A percentile compares a stretch with the other conserved stretches of the same genome.
These are phyloP conservation scores for Rhynchonycteris naso DNA, from an alignment of 2,797 vertebrate genomes.

Conservation along the genomic window DNA sequence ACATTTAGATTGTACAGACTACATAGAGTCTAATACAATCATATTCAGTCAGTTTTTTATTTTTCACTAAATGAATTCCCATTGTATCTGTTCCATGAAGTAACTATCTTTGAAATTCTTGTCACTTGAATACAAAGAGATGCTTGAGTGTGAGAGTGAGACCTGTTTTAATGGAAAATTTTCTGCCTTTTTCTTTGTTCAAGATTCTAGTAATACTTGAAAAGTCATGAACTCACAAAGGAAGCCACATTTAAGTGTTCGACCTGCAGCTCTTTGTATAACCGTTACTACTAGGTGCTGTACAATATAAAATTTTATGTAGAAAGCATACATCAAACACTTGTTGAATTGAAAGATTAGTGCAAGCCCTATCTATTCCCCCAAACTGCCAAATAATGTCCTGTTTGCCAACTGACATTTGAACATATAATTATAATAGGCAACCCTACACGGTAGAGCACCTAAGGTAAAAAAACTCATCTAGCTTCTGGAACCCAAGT, in stretches of 20 bases:
- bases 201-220: background rate
- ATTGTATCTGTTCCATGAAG: background rate
- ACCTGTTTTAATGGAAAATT: background rate
- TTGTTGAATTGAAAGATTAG: conserved; percentile 46
- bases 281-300: background rate
- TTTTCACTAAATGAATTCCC: background rate
- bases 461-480: conserved; percentile 59
- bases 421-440: conserved; percentile 76
- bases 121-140: conserved; percentile 15
- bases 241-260: background rate
- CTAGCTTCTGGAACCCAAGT: conserved; percentile 7
- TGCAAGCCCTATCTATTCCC: conserved; percentile 57
- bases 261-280: background rate
- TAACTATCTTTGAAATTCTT: conserved; percentile 23
- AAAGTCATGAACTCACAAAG: conserved; percentile 23
- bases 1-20: background rate
- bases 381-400: conserved; percentile 60
- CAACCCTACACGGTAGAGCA: conserved; percentile 61
- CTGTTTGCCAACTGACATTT: conserved; percentile 67
- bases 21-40: background rate
- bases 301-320: background rate
- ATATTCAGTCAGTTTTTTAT: background rate
- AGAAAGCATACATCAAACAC: background rate
- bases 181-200: conserved; percentile 7
- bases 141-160: background rate